Evolutionary conservation across 2,888 invertebrate species (phyloP), one percentile per base, ranked within the genome.

Genomic region (Ochlodes sylvanus): DNA sequence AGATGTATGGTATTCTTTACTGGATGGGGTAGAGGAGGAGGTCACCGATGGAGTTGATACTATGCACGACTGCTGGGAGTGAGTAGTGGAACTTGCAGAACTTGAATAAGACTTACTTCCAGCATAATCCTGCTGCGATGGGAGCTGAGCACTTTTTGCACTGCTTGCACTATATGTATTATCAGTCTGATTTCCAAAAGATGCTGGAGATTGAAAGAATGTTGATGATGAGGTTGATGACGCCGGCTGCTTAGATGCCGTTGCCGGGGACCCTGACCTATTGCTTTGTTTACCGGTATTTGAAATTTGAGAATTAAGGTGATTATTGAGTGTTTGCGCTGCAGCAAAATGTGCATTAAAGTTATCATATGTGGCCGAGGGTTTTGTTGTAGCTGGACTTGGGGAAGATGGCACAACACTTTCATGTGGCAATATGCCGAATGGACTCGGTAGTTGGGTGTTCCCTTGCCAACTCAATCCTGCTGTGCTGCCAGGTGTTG

Each of bases 341-440:
- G 95, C 94, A 71, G 95, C 94, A 88, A 96, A 96, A 82, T 96
- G 96, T 71, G 95, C 94, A 86, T 95, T 96, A 85, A 96, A 96
- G 79, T 95, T 95, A 80, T 96, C 96, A 84, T 96, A 96, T 58
- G 94, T 87, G 72, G 91, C 85, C 57, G 93, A 92, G 72, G 94
- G 86, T 81, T 95, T 95, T 38, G 95, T 94, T 34, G 95, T 93
- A 50, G 95, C 93, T 71, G 94, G 93, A 76, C 94, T 95, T 65
- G 95, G 94, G 61, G 95, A 94, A 56, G 94, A 94, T 17, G 95
- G 94, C 73, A 96, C 96, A 74, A 96, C 95, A 91, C 95, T 96
- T 87, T 97, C 96, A 84, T 97, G 96, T 17, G 96, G 96, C 79
- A 97, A 87, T 77, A 97, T 96, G 70, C 96, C 96, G 85, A 97